These are phyloP conservation scores for Ormia ochracea DNA, from an alignment of 2,888 invertebrate genomes.

Conservation along the genomic window DNA sequence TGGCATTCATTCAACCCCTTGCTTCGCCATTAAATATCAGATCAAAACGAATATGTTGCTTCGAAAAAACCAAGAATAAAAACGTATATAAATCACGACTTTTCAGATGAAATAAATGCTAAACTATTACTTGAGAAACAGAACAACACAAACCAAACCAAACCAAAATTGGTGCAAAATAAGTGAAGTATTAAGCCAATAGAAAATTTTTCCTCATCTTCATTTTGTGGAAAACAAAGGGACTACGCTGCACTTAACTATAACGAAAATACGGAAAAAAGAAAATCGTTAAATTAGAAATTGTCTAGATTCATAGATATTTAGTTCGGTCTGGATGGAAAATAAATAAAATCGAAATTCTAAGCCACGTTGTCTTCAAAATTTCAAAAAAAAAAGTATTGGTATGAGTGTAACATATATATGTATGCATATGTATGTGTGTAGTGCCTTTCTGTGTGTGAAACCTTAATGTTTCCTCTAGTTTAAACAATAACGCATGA, in stretches of 20 bases:
- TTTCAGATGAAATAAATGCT: slow-evolving; percentile 60
- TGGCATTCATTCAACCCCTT: slow-evolving; percentile 36
- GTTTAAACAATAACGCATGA: slow-evolving; percentile 57
- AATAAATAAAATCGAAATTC: slow-evolving; percentile 15
- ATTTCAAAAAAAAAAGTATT: not conserved
- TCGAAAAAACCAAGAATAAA: not conserved
- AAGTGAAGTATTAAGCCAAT: slow-evolving; percentile 27
- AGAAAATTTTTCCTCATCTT: slow-evolving; percentile 19
- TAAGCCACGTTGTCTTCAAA: slow-evolving; percentile 26
- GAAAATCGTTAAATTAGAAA: slow-evolving; percentile 58
- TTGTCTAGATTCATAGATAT: slow-evolving; percentile 60
- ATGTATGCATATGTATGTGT: too few species aligned
- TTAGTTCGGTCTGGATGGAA: not conserved
- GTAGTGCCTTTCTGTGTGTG: not conserved
- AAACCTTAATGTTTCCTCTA: slow-evolving; percentile 31
- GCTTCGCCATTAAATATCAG: not conserved
- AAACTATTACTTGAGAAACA: slow-evolving; percentile 58
- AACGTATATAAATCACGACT: slow-evolving; percentile 63
- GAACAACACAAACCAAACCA: not conserved
- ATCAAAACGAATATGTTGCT: not conserved
- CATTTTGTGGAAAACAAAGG: slow-evolving; percentile 18
- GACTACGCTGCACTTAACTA: slow-evolving; percentile 40
- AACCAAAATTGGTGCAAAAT: slow-evolving; percentile 56
- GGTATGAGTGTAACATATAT: too few species aligned
- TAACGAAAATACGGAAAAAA: slow-evolving; percentile 13